Conservation (phyloP, 1,140 invertebrate species). For the Chrysomallon squamiferum region DNA sequence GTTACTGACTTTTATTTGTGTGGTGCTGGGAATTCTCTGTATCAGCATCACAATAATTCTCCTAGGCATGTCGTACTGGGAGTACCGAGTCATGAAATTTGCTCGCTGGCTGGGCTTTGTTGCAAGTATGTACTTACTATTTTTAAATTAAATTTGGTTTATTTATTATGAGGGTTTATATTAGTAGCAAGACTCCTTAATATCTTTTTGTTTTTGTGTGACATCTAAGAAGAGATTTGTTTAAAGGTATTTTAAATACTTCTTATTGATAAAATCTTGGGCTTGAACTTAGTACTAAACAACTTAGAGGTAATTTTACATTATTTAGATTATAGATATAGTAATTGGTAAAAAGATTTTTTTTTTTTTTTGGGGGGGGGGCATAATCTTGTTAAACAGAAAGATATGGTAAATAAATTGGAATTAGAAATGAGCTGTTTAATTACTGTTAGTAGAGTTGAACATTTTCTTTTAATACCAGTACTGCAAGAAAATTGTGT, state of each 20-base stretch:
- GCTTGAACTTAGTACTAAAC: not conserved
- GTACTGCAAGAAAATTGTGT: too few species aligned
- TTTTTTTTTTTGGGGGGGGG: too few species aligned
- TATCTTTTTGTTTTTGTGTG: not conserved
- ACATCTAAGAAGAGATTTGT: not conserved
- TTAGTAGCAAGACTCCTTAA: not conserved
- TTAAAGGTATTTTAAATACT: not conserved
- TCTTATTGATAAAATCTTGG: not conserved
- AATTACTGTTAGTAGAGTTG: too few species aligned
- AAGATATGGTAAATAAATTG: too few species aligned
- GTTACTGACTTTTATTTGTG: constrained; percentile 87
- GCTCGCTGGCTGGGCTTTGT: constrained; percentile 95
- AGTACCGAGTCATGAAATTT: constrained; percentile 87
- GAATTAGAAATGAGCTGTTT: too few species aligned
- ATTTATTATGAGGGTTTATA: not conserved
- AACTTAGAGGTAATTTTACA: not conserved
- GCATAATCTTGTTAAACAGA: too few species aligned
- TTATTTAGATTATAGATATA: too few species aligned
- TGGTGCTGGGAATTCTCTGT: constrained; percentile 90
- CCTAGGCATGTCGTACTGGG: constrained; percentile 87
- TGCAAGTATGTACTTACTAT: constrained; percentile 75
- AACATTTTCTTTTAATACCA: too few species aligned
- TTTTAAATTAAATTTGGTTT: not conserved
- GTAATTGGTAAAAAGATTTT: too few species aligned
- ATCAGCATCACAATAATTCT: constrained; percentile 90